phyloP scores from a whole-genome alignment of 1,140 invertebrate species.

The Rhynchophorus ferrugineus region DNA sequence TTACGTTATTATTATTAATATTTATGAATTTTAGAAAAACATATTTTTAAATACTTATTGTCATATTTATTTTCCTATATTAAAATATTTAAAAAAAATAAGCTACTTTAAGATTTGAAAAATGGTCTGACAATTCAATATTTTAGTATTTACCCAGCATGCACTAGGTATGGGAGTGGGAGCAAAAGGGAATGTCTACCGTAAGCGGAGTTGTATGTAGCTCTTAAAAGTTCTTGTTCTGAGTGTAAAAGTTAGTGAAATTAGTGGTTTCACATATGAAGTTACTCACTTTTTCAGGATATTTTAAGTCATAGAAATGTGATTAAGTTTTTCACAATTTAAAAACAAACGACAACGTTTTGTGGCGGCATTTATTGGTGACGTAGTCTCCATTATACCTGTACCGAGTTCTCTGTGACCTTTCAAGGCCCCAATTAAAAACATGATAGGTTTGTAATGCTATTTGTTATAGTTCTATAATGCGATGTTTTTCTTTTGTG shows the following conservation, averaged over 20 bases:
- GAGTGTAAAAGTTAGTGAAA: constrained; percentile 3
- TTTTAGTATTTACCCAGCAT: constrained; percentile 29
- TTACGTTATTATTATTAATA: not conserved
- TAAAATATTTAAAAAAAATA: no score
- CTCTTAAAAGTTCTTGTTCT: constrained; percentile 3
- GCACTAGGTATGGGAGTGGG: constrained; percentile 29
- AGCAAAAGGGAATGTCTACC: constrained; percentile 20
- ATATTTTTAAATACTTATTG: no score
- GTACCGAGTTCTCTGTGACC: constrained; percentile 20
- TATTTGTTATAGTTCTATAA: constrained; percentile 4
- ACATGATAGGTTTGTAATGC: constrained; percentile 21
- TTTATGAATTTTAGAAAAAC: no score
- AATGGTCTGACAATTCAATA: constrained; percentile 12
- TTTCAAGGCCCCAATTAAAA: constrained; percentile 26
- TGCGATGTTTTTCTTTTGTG: no score
- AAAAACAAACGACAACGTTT: constrained; percentile 7
- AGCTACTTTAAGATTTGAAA: no score
- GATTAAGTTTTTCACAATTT: not conserved
- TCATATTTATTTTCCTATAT: no score
- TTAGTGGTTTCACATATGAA: constrained; percentile 2
- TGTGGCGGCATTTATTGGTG: constrained; percentile 22
- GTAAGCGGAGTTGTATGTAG: constrained; percentile 11
- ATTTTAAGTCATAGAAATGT: constrained; percentile 16
- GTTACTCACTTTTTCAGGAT: constrained; percentile 5
- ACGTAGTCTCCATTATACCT: constrained; percentile 29